Conservation (phyloP, 1,140 invertebrate genomes). For the Vollenhovia emeryi region DNA sequence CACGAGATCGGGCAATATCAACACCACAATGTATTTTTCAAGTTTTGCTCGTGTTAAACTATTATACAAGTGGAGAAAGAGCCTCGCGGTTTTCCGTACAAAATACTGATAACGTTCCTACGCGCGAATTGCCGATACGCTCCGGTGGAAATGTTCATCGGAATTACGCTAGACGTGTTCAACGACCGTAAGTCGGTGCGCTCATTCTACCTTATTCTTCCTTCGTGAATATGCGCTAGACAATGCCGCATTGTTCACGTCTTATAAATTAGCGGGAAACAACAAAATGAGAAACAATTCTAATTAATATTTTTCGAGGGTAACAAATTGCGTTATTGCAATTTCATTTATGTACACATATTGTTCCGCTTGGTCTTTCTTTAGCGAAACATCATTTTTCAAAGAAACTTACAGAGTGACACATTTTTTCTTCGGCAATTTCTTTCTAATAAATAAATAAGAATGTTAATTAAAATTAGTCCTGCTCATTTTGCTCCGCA, state of each 20-base stretch:
- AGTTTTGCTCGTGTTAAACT: conserved; percentile 43
- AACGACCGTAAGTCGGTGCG: neutral
- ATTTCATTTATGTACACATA: too few species aligned
- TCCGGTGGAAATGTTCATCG: neutral
- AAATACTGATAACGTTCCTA: conserved; percentile 17
- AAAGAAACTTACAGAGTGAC: too few species aligned
- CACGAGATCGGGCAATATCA: conserved; percentile 70
- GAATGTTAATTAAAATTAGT: too few species aligned
- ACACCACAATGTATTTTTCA: conserved; percentile 54
- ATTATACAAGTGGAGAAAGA: conserved; percentile 12
- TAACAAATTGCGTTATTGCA: too few species aligned
- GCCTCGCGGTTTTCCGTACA: neutral
- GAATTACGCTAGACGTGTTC: neutral
- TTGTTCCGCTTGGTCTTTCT: too few species aligned
- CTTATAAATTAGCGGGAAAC: too few species aligned
- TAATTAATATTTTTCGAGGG: too few species aligned
- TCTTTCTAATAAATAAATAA: too few species aligned
- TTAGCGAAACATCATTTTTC: too few species aligned
- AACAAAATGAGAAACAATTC: too few species aligned
- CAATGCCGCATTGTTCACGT: neutral
- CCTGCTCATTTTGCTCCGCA: too few species aligned
- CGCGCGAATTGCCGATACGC: neutral
- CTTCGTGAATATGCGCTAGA: neutral
- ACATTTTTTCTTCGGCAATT: too few species aligned
- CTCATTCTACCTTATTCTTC: neutral